Percentiles rank a stretch among this genome's conserved stretches.
Conservation (phyloP, 2,888 invertebrate genomes). For the Phrixothrix hirtus region DNA sequence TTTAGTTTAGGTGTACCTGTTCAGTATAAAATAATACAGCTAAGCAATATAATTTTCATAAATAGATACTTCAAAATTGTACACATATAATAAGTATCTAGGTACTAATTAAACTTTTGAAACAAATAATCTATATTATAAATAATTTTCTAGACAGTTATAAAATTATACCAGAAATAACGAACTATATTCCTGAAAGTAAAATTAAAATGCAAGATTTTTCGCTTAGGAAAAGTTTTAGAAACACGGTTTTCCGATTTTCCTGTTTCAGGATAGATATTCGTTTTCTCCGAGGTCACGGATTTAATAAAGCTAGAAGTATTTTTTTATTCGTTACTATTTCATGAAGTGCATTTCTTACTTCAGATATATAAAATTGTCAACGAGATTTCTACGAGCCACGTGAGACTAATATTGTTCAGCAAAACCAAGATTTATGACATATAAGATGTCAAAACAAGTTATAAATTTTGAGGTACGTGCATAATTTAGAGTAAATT, state of each 20-base stretch:
- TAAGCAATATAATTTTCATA: too few species aligned
- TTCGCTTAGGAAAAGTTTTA: constrained; percentile 6
- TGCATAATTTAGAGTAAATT: constrained; percentile 24
- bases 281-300: constrained; percentile 16
- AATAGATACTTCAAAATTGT: too few species aligned
- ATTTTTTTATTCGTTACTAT: constrained; percentile 28
- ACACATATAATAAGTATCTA: too few species aligned
- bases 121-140: too few species aligned
- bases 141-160: too few species aligned
- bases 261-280: constrained; percentile 13
- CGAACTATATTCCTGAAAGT: too few species aligned
- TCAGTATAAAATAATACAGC: too few species aligned
- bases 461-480: constrained; percentile 25
- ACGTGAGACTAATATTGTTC: constrained; percentile 21
- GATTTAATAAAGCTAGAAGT: constrained; percentile 24
- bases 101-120: too few species aligned
- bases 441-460: constrained; percentile 25
- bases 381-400: constrained; percentile 16
- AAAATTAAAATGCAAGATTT: constrained; percentile 8
- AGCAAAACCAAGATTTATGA: constrained; percentile 29
- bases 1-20: too few species aligned
- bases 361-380: constrained; percentile 12
- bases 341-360: constrained; percentile 21
- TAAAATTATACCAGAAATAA: too few species aligned
- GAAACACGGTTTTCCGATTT: constrained; percentile 4